Evolutionary conservation across 2,888 invertebrate species (phyloP).

Genomic region (Brenthis ino): DNA sequence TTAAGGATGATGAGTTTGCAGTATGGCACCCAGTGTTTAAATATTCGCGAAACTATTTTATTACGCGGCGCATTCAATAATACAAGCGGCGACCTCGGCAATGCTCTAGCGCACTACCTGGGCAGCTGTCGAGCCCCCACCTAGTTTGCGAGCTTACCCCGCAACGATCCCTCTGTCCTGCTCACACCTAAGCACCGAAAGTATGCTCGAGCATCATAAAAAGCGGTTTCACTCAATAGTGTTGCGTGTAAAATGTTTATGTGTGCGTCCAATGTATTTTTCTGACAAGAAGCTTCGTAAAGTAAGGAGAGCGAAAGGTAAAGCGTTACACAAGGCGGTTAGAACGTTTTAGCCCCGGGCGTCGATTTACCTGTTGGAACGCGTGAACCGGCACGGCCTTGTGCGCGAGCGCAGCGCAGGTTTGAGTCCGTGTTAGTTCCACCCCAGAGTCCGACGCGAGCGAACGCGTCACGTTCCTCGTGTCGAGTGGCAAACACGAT

Average conservation of each 20-base stretch:
- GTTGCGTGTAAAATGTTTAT: slow-evolving; percentile 53
- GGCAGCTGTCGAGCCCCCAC: slow-evolving; percentile 79
- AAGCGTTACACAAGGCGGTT: slow-evolving; percentile 61
- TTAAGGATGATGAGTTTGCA: slow-evolving; percentile 54
- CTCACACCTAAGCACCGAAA: slow-evolving; percentile 65
- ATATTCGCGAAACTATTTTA: slow-evolving; percentile 67
- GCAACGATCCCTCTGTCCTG: slow-evolving; percentile 67
- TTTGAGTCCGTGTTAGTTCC: slow-evolving; percentile 77
- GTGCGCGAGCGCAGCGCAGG: slow-evolving; percentile 83
- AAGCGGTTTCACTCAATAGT: slow-evolving; percentile 74
- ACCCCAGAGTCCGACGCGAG: slow-evolving; percentile 76
- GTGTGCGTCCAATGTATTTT: slow-evolving; percentile 75
- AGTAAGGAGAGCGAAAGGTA: slow-evolving; percentile 61
- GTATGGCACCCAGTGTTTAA: slow-evolving; percentile 59
- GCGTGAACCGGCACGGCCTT: slow-evolving; percentile 83
- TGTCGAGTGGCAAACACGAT: slow-evolving; percentile 65
- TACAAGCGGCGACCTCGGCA: slow-evolving; percentile 74
- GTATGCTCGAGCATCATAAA: slow-evolving; percentile 72
- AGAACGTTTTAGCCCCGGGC: slow-evolving; percentile 59
- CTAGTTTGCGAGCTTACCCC: slow-evolving; percentile 65
- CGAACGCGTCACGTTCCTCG: slow-evolving; percentile 66
- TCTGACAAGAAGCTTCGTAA: slow-evolving; percentile 71
- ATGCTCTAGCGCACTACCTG: slow-evolving; percentile 76
- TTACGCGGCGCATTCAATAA: slow-evolving; percentile 64
- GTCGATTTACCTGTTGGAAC: slow-evolving; percentile 83